These are phyloP conservation scores for Malthinus flaveolus DNA, from an alignment of 2,888 invertebrate species.

Conservation along the genomic window DNA sequence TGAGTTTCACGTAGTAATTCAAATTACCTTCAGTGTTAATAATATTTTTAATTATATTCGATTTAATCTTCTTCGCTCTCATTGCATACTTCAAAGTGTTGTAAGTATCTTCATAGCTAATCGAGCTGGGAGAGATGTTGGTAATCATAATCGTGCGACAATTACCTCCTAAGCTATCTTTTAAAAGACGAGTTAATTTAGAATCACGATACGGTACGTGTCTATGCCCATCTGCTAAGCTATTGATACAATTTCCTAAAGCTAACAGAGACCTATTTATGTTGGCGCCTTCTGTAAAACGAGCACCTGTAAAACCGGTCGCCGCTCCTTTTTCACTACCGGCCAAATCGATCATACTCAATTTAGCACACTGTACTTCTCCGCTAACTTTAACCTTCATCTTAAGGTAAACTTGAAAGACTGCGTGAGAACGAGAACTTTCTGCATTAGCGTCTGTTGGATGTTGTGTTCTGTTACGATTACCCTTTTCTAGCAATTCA, in stretches of 20 bases:
- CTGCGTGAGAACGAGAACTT: slow-evolving; percentile 94
- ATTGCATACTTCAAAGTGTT: slow-evolving; percentile 89
- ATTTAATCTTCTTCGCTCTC: slow-evolving; percentile 80
- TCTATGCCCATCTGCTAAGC: slow-evolving; percentile 78
- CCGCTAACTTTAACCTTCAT: slow-evolving; percentile 66
- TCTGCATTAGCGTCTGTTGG: slow-evolving; percentile 95
- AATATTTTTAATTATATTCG: slow-evolving; percentile 69
- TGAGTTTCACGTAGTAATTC: slow-evolving; percentile 71
- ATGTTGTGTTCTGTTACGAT: slow-evolving; percentile 87
- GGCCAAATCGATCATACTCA: slow-evolving; percentile 94
- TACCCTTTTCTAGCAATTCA: slow-evolving; percentile 78
- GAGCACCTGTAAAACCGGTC: slow-evolving; percentile 77
- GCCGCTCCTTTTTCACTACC: slow-evolving; percentile 91
- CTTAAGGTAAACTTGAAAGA: slow-evolving; percentile 72
- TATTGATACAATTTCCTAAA: slow-evolving; percentile 87
- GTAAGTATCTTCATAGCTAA: slow-evolving; percentile 87
- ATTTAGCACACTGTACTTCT: slow-evolving; percentile 78
- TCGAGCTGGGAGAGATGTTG: slow-evolving; percentile 79
- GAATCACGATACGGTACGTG: slow-evolving; percentile 91
- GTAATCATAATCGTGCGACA: slow-evolving; percentile 95
- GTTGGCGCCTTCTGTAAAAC: slow-evolving; percentile 92
- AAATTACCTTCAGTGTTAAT: slow-evolving; percentile 70
- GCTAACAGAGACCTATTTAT: slow-evolving; percentile 91
- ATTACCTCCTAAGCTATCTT: slow-evolving; percentile 92
- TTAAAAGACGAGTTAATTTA: slow-evolving; percentile 85